Conservation (phyloP, 2,888 invertebrate genomes). For the Spatulosminthurus flaviceps region DNA sequence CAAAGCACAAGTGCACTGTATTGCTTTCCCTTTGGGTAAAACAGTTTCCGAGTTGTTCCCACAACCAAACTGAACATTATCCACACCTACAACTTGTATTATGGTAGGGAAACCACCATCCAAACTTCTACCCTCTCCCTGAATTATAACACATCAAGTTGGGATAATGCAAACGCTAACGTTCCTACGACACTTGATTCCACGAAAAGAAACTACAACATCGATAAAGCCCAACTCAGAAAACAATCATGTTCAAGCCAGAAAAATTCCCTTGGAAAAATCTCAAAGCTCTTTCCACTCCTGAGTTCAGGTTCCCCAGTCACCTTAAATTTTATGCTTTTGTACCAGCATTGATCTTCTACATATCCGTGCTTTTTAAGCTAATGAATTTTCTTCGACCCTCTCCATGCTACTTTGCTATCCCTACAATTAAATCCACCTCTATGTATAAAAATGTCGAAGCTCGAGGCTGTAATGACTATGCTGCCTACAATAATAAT, state of each 20-base stretch:
- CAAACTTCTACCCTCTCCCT: slow-evolving; percentile 4
- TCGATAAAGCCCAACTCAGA: slow-evolving; percentile 30
- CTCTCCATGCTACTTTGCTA: not conserved
- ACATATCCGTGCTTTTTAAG: slow-evolving; percentile 9
- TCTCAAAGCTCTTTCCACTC: slow-evolving; percentile 6
- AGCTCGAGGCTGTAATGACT: not conserved
- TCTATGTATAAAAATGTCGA: too few relatives aligned
- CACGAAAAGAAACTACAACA: slow-evolving; percentile 31
- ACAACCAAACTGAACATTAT: slow-evolving; percentile 21
- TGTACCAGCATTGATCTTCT: too few relatives aligned
- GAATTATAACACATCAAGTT: slow-evolving; percentile 42
- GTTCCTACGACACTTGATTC: slow-evolving; percentile 38
- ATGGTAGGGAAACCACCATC: not conserved
- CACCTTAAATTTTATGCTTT: not conserved
- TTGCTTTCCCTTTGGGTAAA: not conserved
- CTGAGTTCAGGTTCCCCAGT: not conserved
- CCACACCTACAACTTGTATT: slow-evolving; percentile 21
- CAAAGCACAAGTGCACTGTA: not conserved
- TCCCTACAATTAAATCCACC: not conserved
- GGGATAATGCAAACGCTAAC: slow-evolving; percentile 40
- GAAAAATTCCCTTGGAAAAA: slow-evolving; percentile 26
- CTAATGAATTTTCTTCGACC: not conserved
- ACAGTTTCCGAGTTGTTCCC: slow-evolving; percentile 2
- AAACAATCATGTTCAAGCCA: slow-evolving; percentile 28
- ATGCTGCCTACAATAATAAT: too few relatives aligned